These are phyloP conservation scores for Synergus umbraculus DNA, from an alignment of 2,888 invertebrate genomes.

Conservation along the genomic window DNA sequence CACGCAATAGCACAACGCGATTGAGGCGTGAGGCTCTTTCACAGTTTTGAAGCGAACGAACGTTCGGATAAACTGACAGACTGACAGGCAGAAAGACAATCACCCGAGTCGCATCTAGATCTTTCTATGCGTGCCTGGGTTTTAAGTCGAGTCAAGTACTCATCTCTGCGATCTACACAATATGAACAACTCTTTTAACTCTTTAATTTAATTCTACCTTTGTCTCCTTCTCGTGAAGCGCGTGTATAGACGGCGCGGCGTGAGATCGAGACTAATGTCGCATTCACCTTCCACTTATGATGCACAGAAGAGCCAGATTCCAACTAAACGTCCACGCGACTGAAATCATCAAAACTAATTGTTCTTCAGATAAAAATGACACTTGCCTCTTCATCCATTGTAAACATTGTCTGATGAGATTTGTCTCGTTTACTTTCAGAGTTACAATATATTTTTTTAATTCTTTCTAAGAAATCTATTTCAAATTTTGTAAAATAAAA, in stretches of 20 bases:
- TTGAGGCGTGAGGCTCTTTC: constrained; percentile 64
- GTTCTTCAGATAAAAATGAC: constrained; percentile 6
- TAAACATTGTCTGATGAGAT: neutral
- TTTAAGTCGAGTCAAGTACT: constrained; percentile 60
- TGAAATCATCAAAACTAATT: constrained; percentile 33
- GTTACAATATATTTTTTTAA: neutral
- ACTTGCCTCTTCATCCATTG: neutral
- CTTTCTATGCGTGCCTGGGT: constrained; percentile 65
- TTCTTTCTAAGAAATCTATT: too few relatives aligned
- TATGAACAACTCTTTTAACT: constrained; percentile 48
- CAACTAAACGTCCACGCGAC: constrained; percentile 37
- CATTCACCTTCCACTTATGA: constrained; percentile 36
- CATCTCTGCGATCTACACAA: constrained; percentile 56
- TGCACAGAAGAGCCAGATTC: constrained; percentile 32
- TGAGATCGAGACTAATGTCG: constrained; percentile 32
- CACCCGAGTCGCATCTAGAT: constrained; percentile 70
- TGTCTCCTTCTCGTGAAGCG: constrained; percentile 40
- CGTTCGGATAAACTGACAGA: constrained; percentile 54
- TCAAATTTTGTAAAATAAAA: too few relatives aligned
- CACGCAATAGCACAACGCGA: constrained; percentile 58
- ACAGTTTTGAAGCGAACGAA: constrained; percentile 68
- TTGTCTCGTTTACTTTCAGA: neutral
- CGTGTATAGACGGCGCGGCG: constrained; percentile 32
- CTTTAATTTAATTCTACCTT: constrained; percentile 53
- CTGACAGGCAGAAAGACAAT: constrained; percentile 58